Evolutionary conservation across 2,113 vertebrate genomes (phyloP), one percentile per base, ranked within the genome.

Genomic region (Eolophus roseicapilla): DNA sequence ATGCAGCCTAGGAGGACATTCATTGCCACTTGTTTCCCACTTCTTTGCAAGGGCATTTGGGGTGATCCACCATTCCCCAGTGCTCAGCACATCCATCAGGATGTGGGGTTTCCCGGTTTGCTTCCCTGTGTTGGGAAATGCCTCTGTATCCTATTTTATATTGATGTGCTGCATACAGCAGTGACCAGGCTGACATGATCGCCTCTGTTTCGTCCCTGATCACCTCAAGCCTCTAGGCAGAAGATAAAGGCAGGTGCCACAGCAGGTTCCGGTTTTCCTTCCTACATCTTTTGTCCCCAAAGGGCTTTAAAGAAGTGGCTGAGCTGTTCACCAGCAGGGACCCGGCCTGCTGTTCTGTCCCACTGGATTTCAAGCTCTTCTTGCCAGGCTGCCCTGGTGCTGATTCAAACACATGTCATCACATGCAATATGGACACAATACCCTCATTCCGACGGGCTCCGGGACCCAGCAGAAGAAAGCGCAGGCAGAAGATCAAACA

Each of bases 401-500:
- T 95, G 16, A 28, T 97, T 97, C 96, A 97, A 97, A 96, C 84
- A 39, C 31, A 89, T 92, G 94, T 97, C 96, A 96, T 95, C 96
- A 95, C 92, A 96, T 95, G 91, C 93, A 88, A 50, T 79, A 80
- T 39, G 88, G 96, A 96, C 97, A 97, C 95, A 97, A 97, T 97
- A 91, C 94, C 79, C 81, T 92, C 60, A 33, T 94, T 97, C 97
- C 96, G 96, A 95, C 9, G 5, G 97, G 97, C 97, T 94, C 96
- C 97, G 14, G 39, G 92, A 96, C 91, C n/a, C 91, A 33, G 75
- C 89, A 96, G 96, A 97, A 97, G 96, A 98, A 98, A 98, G 95
- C 90, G 2, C 91, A 98, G 96, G 97, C 98, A 96, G 96, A 92
- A 98, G 96, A 97, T 98, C 98, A 98, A 98, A 98, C 96, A 49